These are phyloP conservation scores for Diplodus sargus DNA, from an alignment of 2,797 vertebrate species.

Conservation along the genomic window DNA sequence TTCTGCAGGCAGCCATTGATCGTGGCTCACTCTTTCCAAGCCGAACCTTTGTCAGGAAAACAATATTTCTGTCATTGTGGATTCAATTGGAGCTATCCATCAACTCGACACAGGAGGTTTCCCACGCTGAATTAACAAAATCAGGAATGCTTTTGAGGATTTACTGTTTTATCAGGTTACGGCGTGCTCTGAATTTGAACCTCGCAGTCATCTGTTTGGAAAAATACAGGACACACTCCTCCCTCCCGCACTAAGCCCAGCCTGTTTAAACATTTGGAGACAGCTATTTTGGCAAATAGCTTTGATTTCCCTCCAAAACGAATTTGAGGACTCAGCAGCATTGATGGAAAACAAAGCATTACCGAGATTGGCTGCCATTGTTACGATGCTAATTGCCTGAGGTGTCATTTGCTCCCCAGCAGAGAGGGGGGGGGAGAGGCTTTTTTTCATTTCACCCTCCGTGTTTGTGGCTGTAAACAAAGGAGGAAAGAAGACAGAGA, in stretches of 20 bases:
- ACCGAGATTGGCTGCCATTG: constrained; percentile 66
- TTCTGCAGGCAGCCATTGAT: constrained; percentile 67
- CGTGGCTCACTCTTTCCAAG: constrained; percentile 48
- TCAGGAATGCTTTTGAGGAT: constrained; percentile 24
- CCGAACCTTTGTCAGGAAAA: constrained; percentile 67
- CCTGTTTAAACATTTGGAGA: constrained; percentile 68
- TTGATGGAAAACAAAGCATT: constrained; percentile 74
- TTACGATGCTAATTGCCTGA: constrained; percentile 67
- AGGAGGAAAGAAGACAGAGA: constrained; percentile 23
- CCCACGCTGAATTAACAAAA: constrained; percentile 46
- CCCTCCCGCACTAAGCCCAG: constrained; percentile 36
- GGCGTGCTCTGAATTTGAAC: constrained; percentile 8
- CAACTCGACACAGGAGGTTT: constrained; percentile 55
- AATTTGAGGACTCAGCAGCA: constrained; percentile 66
- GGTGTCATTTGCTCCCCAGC: constrained; percentile 62
- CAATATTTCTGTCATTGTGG: constrained; percentile 65
- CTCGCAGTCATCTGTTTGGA: constrained; percentile 11
- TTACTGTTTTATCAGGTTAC: constrained; percentile 35
- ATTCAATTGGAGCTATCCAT: constrained; percentile 64
- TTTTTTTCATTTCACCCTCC: constrained; percentile 34
- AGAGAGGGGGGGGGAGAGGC: constrained; percentile 16
- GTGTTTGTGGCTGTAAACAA: constrained; percentile 46
- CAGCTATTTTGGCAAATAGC: constrained; percentile 64
- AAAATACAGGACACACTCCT: constrained; percentile 17
- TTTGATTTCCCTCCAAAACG: constrained; percentile 68